Conservation (phyloP, 2,113 vertebrate species). For the Australoheros scitulus region DNA sequence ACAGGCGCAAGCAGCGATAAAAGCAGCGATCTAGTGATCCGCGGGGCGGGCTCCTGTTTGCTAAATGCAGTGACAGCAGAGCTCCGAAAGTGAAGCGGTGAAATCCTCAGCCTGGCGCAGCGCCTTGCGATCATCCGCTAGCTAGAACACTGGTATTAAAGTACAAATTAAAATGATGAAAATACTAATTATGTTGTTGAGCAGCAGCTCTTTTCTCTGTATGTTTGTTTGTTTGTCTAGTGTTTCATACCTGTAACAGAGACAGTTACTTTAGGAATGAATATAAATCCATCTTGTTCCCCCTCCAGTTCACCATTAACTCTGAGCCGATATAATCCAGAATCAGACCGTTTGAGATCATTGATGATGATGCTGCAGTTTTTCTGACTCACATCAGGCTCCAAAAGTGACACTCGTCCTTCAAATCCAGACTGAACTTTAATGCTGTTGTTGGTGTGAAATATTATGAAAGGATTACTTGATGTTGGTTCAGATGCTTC, state of each 20-base stretch:
- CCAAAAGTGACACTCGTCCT: constrained; percentile 46
- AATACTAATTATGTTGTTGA: too few species aligned
- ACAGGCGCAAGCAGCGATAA: too few species aligned
- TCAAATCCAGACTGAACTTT: neutral
- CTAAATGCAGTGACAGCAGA: too few species aligned
- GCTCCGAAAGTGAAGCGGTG: too few species aligned
- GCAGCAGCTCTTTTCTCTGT: too few species aligned
- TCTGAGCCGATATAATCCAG: constrained; percentile 57
- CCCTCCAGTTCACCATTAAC: rapidly evolving
- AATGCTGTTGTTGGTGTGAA: too few species aligned
- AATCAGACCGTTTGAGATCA: constrained; percentile 39
- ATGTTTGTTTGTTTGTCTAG: neutral
- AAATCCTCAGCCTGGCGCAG: too few species aligned
- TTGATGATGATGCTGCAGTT: constrained; percentile 63
- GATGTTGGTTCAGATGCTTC: rapidly evolving
- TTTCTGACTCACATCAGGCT: neutral
- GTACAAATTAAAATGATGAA: too few species aligned
- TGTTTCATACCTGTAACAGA: constrained; percentile 48
- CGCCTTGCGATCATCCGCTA: too few species aligned
- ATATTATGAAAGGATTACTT: neutral
- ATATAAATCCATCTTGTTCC: rapidly evolving
- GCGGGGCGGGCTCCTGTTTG: too few species aligned
- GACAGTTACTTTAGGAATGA: neutral
- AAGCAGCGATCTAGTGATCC: too few species aligned
- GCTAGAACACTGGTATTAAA: too few species aligned